Evolutionary conservation across 2,113 vertebrate species (phyloP), one percentile per base, ranked within the genome.

Genomic region (Australoheros scitulus): DNA sequence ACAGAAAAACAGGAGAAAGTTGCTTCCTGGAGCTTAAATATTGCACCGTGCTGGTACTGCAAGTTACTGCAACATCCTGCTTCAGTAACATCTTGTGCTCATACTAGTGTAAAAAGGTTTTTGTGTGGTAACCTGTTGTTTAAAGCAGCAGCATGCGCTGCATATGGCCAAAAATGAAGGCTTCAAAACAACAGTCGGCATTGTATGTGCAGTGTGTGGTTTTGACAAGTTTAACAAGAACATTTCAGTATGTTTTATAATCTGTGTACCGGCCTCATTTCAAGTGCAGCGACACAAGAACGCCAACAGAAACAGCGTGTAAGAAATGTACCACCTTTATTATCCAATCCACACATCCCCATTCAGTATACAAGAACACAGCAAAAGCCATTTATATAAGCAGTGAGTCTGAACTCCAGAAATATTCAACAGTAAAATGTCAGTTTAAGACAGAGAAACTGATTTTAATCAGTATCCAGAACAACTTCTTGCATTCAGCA

Each of bases 301-400:
- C 13, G 4, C 3, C 38, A 82, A 47, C 68, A 18, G 20, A 70
- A 76, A 76, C 38, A 4, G 0, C n/a, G 74, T 81, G 56, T 92
- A 93, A 88, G 87, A 94, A 95, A 93, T 93, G 92, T 94, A 93
- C 93, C 94, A 93, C 79, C 32, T 38, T 95, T 95, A 94, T 94
- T 95, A 90, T 90, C 93, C 89, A 92, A 85, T 91, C 80, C 92
- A 95, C 88, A 92, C 77, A 88, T 87, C 82, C 88, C 88, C 89
- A 87, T 89, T 92, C 87, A 88, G 32, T 80, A 89, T 63, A 82
- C 86, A 88, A 79, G 77, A 94, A 94, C 84, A 92, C 89, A 91
- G 88, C 84, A 74, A 90, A 91, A 90, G 79, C 80, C 84, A 84
- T 76, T 82, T 63, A 80, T 87, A 90, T 80, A 79, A 92, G 90